These are phyloP conservation scores for Clistopyga incitator DNA, from an alignment of 2,888 invertebrate genomes.

Conservation along the genomic window DNA sequence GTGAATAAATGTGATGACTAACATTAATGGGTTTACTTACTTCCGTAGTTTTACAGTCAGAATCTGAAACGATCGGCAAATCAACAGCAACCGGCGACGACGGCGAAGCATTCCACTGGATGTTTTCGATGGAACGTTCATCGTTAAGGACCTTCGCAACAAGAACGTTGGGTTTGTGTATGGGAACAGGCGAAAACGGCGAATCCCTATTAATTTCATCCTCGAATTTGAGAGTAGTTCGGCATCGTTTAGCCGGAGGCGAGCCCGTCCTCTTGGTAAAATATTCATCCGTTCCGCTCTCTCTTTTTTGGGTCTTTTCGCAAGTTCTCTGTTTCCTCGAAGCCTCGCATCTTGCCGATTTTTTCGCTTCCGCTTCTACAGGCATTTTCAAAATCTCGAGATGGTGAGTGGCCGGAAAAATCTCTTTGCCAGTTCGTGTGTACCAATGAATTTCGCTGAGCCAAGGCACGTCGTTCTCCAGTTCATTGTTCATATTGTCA, in stretches of 20 bases:
- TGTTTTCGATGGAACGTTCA: conserved; percentile 20
- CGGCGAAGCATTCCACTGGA: conserved; percentile 54
- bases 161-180: conserved; percentile 21
- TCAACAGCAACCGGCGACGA: conserved; percentile 1
- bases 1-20: background rate
- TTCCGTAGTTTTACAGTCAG: conserved; percentile 58
- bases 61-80: no score
- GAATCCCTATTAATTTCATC: conserved; percentile 28
- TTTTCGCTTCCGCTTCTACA: background rate
- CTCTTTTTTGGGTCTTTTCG: conserved; percentile 10
- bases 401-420: conserved; percentile 25
- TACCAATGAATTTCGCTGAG: conserved; percentile 13
- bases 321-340: background rate
- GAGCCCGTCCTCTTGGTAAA: conserved; percentile 23
- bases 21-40: conserved; percentile 52
- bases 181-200: conserved; percentile 1
- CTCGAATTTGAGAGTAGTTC: conserved; percentile 69
- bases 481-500: background rate
- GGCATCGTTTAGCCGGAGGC: conserved; percentile 66
- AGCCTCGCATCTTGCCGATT: background rate
- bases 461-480: conserved; percentile 2
- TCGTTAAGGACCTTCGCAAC: conserved; percentile 5
- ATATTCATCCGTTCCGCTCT: conserved; percentile 1
- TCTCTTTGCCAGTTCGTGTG: conserved; percentile 31
- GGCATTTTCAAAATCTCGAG: conserved; percentile 39